phyloP scores from a whole-genome alignment of 2,797 vertebrate species.

The Myotis vivesi region DNA sequence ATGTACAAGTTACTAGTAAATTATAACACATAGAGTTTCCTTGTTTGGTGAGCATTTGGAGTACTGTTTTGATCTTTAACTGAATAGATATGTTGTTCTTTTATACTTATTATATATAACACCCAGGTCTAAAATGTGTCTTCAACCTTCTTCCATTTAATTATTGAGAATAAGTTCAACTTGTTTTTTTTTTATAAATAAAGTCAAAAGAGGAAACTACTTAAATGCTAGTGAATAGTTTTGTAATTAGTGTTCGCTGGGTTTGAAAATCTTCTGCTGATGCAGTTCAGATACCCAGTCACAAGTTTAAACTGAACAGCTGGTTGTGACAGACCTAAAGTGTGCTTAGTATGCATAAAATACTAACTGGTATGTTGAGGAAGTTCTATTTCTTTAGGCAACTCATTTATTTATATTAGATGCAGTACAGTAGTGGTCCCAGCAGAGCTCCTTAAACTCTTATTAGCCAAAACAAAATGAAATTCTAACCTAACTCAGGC shows the following conservation, averaged over 20 bases:
- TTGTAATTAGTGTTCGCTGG: not conserved
- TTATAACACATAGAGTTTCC: not conserved
- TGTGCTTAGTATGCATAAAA: not conserved
- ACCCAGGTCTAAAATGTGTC: not conserved
- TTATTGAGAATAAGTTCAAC: not conserved
- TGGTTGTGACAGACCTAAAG: not conserved
- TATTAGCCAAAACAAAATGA: constrained; percentile 23
- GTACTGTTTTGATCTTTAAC: not conserved
- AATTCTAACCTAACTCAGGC: not conserved
- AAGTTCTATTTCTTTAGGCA: not conserved
- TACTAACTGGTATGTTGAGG: not conserved
- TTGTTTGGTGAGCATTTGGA: not conserved
- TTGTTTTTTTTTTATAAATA: not conserved
- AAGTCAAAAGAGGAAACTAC: not conserved
- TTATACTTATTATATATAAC: not conserved
- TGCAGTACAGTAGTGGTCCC: not conserved
- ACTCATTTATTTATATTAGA: constrained; percentile 48
- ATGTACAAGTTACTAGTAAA: not conserved
- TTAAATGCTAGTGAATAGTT: not conserved
- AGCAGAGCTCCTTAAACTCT: not conserved
- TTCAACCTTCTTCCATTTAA: not conserved
- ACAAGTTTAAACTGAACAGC: not conserved
- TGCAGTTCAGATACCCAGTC: not conserved
- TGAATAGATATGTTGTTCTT: not conserved
- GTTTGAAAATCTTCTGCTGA: not conserved